A percentile compares a stretch with the other conserved stretches of the same genome.
phyloP scores from a whole-genome alignment of 2,888 invertebrate species.

The Philopedon plagiatum region DNA sequence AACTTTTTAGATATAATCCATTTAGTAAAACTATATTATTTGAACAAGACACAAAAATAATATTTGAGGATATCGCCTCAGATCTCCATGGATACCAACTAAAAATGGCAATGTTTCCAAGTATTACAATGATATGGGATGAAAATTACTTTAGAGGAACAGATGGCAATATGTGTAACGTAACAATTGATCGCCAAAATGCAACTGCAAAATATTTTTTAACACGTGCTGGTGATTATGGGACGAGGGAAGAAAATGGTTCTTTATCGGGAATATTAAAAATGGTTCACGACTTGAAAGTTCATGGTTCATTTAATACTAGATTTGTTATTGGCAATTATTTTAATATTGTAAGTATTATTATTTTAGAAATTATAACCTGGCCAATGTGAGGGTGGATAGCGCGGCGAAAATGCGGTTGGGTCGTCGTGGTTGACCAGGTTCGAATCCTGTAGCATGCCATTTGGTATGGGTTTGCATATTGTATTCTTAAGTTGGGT shows the following conservation, averaged over 20 bases:
- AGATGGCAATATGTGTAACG: conserved; percentile 8
- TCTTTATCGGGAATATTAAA: background rate
- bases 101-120: conserved; percentile 18
- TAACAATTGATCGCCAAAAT: conserved; percentile 13
- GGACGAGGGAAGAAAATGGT: background rate
- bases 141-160: conserved; percentile 1
- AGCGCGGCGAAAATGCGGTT: too few species aligned
- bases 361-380: too few species aligned
- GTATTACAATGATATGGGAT: conserved; percentile 1
- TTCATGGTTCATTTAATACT: conserved; percentile 18
- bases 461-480: too few species aligned
- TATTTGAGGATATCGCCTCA: conserved; percentile 1
- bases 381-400: too few species aligned
- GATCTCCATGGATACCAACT: conserved; percentile 14
- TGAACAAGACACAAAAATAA: background rate
- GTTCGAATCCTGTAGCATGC: too few species aligned
- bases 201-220: conserved; percentile 24
- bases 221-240: background rate
- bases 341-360: background rate
- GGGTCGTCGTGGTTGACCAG: too few species aligned
- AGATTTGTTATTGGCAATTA: background rate
- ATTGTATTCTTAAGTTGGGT: too few species aligned
- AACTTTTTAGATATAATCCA: conserved; percentile 22
- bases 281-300: background rate
- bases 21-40: background rate